Evolutionary conservation across 1,140 invertebrate genomes (phyloP), one percentile per base, ranked within the genome.

Genomic region (Rhagoletis zephyria): DNA sequence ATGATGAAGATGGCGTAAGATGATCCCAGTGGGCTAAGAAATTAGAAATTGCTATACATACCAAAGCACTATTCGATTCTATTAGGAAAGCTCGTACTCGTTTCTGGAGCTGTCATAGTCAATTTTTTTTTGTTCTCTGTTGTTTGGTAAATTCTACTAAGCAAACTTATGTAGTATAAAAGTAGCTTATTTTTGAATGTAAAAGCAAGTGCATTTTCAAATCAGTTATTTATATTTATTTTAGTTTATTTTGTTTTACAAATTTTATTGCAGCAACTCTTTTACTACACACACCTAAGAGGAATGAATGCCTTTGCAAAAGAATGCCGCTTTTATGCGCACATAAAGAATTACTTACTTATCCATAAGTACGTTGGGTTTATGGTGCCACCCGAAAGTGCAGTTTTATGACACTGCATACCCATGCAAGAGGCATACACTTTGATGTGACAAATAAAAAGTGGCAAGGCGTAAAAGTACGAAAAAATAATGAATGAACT

Each of bases 341-440:
- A 40, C 64, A 12, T 67, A 67, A 67, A 56, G 40, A 67, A 30
- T 30, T 0, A 30, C 30, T 67, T 67, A 42, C 64, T 42, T 40
- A 67, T 40, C 64, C 64, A 67, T 40, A 67, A 67, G 40, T 30
- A 67, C 40, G 64, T 42, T 40, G 30, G 40, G 19, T 67, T 67
- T 40, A 67, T 42, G 40, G 64, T 67, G 19, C 64, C 64, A 67
- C 64, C 64, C 64, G 40, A 67, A 67, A 67, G 19, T 67, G 64
- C 19, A 67, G 12, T 67, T 67, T 67, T 42, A 67, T 40, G 7
- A 30, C 10, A 30, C 42, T 67, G 64, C 64, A 67, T 2, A 30
- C 0, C 30, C 30, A 30, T 30, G 30, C 30, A 30, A 30, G 64
- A 6, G 64, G 5, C 19, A 10, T 65, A 19, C 30, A 19, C 64